These are phyloP conservation scores for Perizoma flavofasciatum DNA, from an alignment of 2,888 invertebrate species.

Conservation along the genomic window DNA sequence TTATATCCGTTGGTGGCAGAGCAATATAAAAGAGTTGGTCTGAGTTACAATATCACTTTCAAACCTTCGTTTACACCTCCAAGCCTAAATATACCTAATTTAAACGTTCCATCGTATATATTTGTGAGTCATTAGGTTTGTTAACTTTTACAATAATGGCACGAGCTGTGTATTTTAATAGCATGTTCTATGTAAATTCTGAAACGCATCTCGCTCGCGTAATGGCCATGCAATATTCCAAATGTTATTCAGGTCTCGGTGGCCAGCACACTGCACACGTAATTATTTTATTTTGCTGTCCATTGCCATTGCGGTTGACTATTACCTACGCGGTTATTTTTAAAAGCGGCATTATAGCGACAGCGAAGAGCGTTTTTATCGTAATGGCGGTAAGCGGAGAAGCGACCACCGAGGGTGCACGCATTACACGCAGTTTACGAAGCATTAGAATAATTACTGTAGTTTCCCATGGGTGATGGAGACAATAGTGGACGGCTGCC, in stretches of 20 bases:
- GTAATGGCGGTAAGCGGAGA: slow-evolving; percentile 64
- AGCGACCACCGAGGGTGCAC: slow-evolving; percentile 56
- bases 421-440: slow-evolving; percentile 48
- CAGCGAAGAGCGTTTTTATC: slow-evolving; percentile 61
- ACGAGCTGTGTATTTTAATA: slow-evolving; percentile 49
- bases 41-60: not conserved
- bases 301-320: slow-evolving; percentile 61
- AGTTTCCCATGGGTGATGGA: slow-evolving; percentile 34
- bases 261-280: slow-evolving; percentile 40
- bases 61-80: not conserved
- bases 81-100: not conserved
- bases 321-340: slow-evolving; percentile 61
- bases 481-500: slow-evolving; percentile 43
- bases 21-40: not conserved
- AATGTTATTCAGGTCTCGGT: slow-evolving; percentile 55
- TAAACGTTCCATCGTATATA: too few relatives aligned
- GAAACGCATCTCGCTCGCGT: slow-evolving; percentile 45
- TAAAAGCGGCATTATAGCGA: slow-evolving; percentile 58
- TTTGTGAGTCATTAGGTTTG: slow-evolving; percentile 30
- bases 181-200: slow-evolving; percentile 55
- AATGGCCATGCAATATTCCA: slow-evolving; percentile 57
- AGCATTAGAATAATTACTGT: slow-evolving; percentile 55
- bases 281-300: slow-evolving; percentile 61
- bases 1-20: not conserved
- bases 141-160: slow-evolving; percentile 43